These are phyloP conservation scores for Pardalotus punctatus DNA, from an alignment of 2,113 vertebrate species.

Conservation along the genomic window DNA sequence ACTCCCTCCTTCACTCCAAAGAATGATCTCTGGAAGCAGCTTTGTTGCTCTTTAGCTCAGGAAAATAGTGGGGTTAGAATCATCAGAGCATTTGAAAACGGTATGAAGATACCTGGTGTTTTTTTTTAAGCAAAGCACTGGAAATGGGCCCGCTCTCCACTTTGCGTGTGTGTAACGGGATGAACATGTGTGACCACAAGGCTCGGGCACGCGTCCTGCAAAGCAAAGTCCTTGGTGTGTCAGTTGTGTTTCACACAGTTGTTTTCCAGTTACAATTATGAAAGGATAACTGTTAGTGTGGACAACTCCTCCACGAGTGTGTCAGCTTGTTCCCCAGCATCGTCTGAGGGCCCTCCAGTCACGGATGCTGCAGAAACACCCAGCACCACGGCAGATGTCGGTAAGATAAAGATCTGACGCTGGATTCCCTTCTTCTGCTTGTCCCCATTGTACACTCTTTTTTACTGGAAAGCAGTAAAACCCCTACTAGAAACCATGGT, in stretches of 20 bases:
- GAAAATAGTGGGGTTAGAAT: not conserved
- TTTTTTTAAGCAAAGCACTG: not conserved
- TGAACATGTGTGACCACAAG: not conserved
- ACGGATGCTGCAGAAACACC: not conserved
- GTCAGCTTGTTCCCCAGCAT: conserved; percentile 27
- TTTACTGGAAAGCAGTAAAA: not conserved
- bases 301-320: conserved; percentile 57
- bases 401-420: conserved; percentile 34
- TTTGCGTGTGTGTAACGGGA: not conserved
- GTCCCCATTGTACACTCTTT: not conserved
- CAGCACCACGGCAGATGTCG: not conserved
- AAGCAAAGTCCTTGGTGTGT: not conserved
- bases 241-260: conserved; percentile 35
- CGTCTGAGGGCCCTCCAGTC: not conserved
- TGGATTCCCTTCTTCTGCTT: not conserved
- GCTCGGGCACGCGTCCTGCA: not conserved
- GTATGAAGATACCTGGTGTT: not conserved
- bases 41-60: not conserved
- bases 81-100: not conserved
- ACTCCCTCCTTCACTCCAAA: not conserved
- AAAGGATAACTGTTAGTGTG: conserved; percentile 50
- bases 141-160: not conserved
- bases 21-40: not conserved
- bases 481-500: not conserved
- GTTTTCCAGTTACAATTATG: conserved; percentile 69